Conservation (phyloP, 2,888 invertebrate species). For the Nemurella pictetii region DNA sequence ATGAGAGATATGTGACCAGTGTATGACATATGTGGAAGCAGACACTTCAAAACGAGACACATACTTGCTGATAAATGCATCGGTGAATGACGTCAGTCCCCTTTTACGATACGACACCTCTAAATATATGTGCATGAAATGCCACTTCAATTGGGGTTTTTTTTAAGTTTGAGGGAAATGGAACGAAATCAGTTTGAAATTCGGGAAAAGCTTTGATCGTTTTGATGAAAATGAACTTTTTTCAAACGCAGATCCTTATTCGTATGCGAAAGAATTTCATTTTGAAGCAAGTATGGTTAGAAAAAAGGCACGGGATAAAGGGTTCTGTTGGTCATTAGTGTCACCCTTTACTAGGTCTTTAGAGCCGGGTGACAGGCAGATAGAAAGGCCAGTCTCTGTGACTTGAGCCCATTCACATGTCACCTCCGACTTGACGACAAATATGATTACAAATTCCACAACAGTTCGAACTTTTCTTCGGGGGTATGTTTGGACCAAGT, state of each 20-base stretch:
- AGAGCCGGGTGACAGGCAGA: not conserved
- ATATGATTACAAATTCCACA: conserved; percentile 38
- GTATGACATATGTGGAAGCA: not conserved
- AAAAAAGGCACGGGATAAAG: not conserved
- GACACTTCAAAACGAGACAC: not conserved
- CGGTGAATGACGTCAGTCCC: too few species aligned
- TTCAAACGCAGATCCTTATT: too few species aligned
- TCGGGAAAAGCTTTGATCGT: too few species aligned
- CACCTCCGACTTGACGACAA: conserved; percentile 32
- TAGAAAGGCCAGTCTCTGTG: not conserved
- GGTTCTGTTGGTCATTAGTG: not conserved
- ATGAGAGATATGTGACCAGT: too few species aligned
- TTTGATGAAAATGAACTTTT: too few species aligned
- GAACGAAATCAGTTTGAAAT: too few species aligned
- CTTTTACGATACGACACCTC: too few species aligned
- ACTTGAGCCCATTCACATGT: conserved; percentile 35
- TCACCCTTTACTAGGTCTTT: not conserved
- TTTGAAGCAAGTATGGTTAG: too few species aligned
- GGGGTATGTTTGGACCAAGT: not conserved
- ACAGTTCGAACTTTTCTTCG: conserved; percentile 6
- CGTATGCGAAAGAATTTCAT: too few species aligned
- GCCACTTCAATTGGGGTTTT: too few species aligned
- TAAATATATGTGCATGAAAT: too few species aligned
- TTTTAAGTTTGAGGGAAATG: too few species aligned
- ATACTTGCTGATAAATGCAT: not conserved